Conservation (phyloP, 2,888 invertebrate genomes). For the Epinotia brunnichana region DNA sequence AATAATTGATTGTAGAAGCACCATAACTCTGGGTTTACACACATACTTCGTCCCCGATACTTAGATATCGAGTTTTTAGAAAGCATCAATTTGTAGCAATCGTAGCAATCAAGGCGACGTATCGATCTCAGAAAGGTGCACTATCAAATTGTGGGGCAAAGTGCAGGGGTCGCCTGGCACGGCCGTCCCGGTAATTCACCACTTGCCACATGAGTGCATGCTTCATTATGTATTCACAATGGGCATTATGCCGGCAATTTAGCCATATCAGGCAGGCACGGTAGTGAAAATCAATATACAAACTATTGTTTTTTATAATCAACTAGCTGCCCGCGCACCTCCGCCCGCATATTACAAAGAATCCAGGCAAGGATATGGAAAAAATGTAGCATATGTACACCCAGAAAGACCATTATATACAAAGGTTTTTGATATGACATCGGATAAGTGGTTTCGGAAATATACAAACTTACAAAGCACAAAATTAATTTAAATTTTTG, state of each 20-base stretch:
- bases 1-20: too few species aligned
- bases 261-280: not conserved
- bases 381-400: too few species aligned
- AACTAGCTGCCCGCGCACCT: not conserved
- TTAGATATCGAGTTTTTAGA: not conserved
- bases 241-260: constrained; percentile 5
- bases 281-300: not conserved
- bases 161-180: constrained; percentile 59
- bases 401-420: too few species aligned
- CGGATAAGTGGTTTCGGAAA: too few species aligned
- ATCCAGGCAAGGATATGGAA: too few species aligned
- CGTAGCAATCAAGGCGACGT: constrained; percentile 41
- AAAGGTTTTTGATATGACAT: too few species aligned
- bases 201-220: constrained; percentile 32
- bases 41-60: not conserved
- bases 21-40: too few species aligned
- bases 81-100: not conserved
- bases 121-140: constrained; percentile 75
- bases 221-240: constrained; percentile 27
- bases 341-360: not conserved
- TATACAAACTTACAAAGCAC: too few species aligned
- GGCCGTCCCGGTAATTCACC: constrained; percentile 47
- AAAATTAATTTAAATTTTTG: too few species aligned
- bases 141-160: constrained; percentile 56
- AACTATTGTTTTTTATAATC: not conserved